These are phyloP conservation scores for Phymastichus coffea DNA, from an alignment of 1,140 invertebrate genomes.

Conservation along the genomic window DNA sequence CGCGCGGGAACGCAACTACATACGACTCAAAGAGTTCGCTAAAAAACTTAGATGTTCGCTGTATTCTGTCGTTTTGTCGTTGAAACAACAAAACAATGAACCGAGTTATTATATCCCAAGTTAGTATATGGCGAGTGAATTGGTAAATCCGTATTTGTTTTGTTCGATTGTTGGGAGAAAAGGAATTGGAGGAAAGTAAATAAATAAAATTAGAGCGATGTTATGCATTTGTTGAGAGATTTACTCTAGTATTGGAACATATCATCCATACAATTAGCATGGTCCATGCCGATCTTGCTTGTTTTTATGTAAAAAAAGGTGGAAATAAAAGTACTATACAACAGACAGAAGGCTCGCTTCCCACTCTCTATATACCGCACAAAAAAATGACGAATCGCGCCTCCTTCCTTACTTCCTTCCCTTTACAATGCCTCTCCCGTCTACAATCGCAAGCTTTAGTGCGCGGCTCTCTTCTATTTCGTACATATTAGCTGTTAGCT, in stretches of 20 bases:
- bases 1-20: background rate
- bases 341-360: constrained; percentile 47
- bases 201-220: constrained; percentile 19
- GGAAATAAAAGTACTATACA: constrained; percentile 57
- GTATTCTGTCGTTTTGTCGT: constrained; percentile 9
- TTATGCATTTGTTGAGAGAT: constrained; percentile 48
- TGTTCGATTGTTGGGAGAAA: too few relatives aligned
- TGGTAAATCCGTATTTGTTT: too few relatives aligned
- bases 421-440: constrained; percentile 22
- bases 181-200: constrained; percentile 20
- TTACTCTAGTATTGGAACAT: constrained; percentile 55
- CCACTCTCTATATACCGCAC: too few relatives aligned
- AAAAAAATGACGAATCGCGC: too few relatives aligned
- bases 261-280: constrained; percentile 54
- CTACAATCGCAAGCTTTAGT: too few relatives aligned
- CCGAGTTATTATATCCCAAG: too few relatives aligned
- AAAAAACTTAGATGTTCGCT: constrained; percentile 12
- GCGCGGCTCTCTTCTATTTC: too few relatives aligned
- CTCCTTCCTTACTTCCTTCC: constrained; percentile 19
- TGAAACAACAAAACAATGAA: too few relatives aligned
- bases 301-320: constrained; percentile 54
- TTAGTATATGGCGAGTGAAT: too few relatives aligned
- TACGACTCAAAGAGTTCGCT: background rate
- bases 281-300: constrained; percentile 51
- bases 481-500: too few relatives aligned